phyloP scores from a whole-genome alignment of 2,888 invertebrate genomes.

The Anoncus sp. region DNA sequence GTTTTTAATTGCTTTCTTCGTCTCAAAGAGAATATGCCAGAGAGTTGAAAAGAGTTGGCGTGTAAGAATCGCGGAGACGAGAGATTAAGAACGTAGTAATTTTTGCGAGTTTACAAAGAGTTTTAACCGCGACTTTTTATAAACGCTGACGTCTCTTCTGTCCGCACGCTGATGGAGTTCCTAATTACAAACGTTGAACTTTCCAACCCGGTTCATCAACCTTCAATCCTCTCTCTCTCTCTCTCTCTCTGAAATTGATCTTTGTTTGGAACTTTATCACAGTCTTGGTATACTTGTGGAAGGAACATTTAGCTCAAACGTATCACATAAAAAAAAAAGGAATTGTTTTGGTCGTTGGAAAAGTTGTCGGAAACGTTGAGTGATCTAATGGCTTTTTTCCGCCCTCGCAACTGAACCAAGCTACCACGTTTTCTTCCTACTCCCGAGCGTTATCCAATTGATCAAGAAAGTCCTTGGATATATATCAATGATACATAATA shows the following conservation, averaged over 20 bases:
- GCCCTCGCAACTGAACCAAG: neutral
- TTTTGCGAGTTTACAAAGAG: slow-evolving; percentile 4
- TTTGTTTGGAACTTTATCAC: neutral
- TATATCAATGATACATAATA: slow-evolving; percentile 12
- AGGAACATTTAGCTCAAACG: neutral
- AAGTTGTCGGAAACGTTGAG: neutral
- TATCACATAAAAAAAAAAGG: neutral
- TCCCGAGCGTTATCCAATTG: slow-evolving; percentile 29
- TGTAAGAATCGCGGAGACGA: slow-evolving; percentile 19
- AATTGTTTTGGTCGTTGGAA: neutral
- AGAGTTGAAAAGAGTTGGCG: slow-evolving; percentile 27
- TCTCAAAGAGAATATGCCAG: slow-evolving; percentile 5
- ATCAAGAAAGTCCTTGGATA: slow-evolving; percentile 19
- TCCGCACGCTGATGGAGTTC: neutral
- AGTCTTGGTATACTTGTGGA: neutral
- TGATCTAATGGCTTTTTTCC: slow-evolving; percentile 1
- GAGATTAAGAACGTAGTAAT: neutral
- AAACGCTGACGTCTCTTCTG: neutral
- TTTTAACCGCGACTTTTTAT: neutral
- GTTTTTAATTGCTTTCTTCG: slow-evolving; percentile 38
- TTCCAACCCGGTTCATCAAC: slow-evolving; percentile 33
- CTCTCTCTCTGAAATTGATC: slow-evolving; percentile 8
- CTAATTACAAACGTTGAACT: slow-evolving; percentile 42
- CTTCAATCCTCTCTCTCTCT: too few relatives aligned
- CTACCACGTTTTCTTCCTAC: neutral